Percentiles rank a stretch among this genome's conserved stretches.
phyloP scores from a whole-genome alignment of 2,888 invertebrate species.

The Halocaridina rubra region DNA sequence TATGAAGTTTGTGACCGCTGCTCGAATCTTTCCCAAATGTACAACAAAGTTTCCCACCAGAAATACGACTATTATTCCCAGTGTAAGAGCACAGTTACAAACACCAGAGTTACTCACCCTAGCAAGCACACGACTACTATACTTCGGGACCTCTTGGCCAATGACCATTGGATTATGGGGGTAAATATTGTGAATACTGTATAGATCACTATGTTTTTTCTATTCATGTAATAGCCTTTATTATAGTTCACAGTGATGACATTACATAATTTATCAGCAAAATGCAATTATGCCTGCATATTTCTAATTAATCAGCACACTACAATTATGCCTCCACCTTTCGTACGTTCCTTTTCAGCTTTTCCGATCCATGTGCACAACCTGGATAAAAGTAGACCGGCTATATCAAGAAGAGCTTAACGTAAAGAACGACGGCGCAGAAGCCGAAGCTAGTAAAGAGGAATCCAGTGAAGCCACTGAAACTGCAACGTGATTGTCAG shows the following conservation, averaged over 20 bases:
- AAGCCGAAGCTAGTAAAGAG: background rate
- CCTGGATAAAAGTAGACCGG: conserved; percentile 57
- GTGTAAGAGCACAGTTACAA: conserved; percentile 62
- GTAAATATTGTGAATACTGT: conserved; percentile 1
- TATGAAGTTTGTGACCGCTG: conserved; percentile 59
- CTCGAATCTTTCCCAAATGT: conserved; percentile 57
- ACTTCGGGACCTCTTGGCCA: conserved; percentile 58
- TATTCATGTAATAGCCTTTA: background rate
- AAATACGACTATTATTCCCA: conserved; percentile 61
- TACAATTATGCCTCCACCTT: no score
- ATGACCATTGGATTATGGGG: conserved; percentile 62
- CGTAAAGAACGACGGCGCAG: background rate
- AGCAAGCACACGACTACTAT: conserved; percentile 61
- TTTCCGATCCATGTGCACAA: conserved; percentile 63
- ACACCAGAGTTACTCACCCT: conserved; percentile 55
- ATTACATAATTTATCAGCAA: no score
- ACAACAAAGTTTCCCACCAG: conserved; percentile 59
- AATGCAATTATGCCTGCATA: no score
- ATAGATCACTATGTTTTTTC: background rate
- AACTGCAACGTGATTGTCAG: conserved; percentile 11
- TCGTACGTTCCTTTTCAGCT: conserved; percentile 44
- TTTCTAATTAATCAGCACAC: no score
- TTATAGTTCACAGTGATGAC: no score
- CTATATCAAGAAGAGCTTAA: conserved; percentile 29
- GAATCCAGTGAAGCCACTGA: background rate